Base-by-base conservation (phyloP, 2,797 vertebrate species). In the Periparus ater region DNA sequence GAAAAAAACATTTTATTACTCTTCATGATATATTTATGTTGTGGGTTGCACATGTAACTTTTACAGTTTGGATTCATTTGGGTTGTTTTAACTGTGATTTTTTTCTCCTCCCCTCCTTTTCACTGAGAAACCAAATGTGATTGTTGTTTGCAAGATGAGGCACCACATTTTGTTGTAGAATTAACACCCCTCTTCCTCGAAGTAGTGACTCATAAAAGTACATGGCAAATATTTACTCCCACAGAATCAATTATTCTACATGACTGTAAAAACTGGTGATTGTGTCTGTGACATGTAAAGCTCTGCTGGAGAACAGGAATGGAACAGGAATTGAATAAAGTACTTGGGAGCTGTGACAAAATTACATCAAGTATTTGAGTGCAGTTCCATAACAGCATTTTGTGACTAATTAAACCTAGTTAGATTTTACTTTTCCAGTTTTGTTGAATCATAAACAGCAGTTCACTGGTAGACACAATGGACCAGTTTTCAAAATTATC, bases 401-500 rank as follows among this genome's bases (percentile, higher is more conserved):
- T 92, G 74, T 95, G 58, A 93, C 81, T 93, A 87, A 89, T 36
- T 73, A 84, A 79, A 73, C 23, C 65, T 66, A 73, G 57, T 58
- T 91, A 87, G 40, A 74, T 80, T 27, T 80, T 89, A 51, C 81
- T 79, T 17, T 84, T 20, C 38, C n/a, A 30, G 73, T 89, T 91
- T 68, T 94, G 47, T 77, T 92, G 78, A 95, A 91, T 85, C 60
- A 60, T 88, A 47, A 91, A 72, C 75, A 65, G 30, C 48, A 45
- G 42, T 66, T 89, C 88, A 57, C 70, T 88, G 91, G 32, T 44
- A 88, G 74, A 68, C 67, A 77, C 40, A 68, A 36, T 66, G 44
- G 89, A 62, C 63, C 55, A n/a, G 60, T 91, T 91, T 94, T 88
- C 54, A 81, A 78, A 94, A 93, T 75, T 85, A 17, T 76, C 54